Base-by-base conservation (phyloP, 2,888 invertebrate species). In the Syrphus vitripennis region DNA sequence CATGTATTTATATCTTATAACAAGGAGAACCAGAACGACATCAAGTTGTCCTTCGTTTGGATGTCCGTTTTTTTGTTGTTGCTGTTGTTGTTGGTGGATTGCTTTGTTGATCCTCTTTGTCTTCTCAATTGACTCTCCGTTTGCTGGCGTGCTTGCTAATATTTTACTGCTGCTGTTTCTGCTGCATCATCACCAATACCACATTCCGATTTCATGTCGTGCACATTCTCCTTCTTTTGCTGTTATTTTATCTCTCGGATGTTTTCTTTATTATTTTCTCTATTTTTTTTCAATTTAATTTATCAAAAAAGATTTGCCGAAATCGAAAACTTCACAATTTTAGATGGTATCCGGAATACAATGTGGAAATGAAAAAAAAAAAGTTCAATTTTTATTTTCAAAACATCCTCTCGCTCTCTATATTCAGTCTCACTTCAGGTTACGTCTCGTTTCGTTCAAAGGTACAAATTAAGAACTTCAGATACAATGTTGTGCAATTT, bases 271-370 rank as follows among this genome's bases (percentile, higher is more conserved):
- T 34, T 69, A 45, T 40, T 55, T 40, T 53, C 37, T 50, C 24
- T 69, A 61, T 40, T 61, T 75, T 65, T 67, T 40, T 55, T 70
- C 48, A 77, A 67, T 80, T 71, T 76, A 80, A 80, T 84, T 80
- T 80, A 79, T 80, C 72, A 76, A 77, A 80, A 80, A 77, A 77
- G 76, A 77, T 80, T 84, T 48, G 72, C 84, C 80, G 80, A 84
- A 65, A 84, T 70, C 63, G 63, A 79, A 75, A 81, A 77, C 45
- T 19, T 70, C 69, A 65, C 71, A 79, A 79, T 79, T 75, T 83
- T 14, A 69, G 45, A 40, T 34, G 48, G n/a, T 61, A 55, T 55
- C 29, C 42, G 55, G 40, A 42, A 42, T 40, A 48, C 42, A 12
- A 4, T 42, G 45, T 26, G 59, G 31, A 77, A 48, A 48, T 55